These are phyloP conservation scores for Stenolophus ochropezus DNA, from an alignment of 2,888 invertebrate genomes.

Conservation along the genomic window DNA sequence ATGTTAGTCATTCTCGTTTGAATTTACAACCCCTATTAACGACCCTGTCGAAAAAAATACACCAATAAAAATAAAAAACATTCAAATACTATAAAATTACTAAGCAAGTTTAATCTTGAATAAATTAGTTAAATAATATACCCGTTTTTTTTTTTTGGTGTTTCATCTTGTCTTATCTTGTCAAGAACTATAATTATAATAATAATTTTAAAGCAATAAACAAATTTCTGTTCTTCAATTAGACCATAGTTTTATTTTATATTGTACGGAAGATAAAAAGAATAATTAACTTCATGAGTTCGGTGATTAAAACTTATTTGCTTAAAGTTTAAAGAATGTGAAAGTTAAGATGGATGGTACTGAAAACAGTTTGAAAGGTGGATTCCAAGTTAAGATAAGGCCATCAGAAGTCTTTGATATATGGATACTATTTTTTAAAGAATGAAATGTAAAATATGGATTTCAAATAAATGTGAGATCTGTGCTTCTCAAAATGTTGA, in stretches of 20 bases:
- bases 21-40: slow-evolving; percentile 25
- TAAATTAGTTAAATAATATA: too few species aligned
- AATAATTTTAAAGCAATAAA: too few species aligned
- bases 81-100: too few species aligned
- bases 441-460: slow-evolving; percentile 21
- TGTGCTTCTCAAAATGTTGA: background rate
- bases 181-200: too few species aligned
- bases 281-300: background rate
- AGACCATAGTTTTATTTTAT: background rate
- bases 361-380: slow-evolving; percentile 17
- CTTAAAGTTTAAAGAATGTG: background rate
- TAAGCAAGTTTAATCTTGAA: too few species aligned
- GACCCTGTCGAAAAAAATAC: background rate
- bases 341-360: slow-evolving; percentile 6
- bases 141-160: too few species aligned
- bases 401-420: slow-evolving; percentile 19
- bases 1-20: background rate
- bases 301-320: slow-evolving; percentile 23
- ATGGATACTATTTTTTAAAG: slow-evolving; percentile 18
- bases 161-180: too few species aligned
- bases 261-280: background rate
- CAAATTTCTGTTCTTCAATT: too few species aligned
- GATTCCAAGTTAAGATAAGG: slow-evolving; percentile 10
- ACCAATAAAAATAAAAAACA: background rate
- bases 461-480: background rate